These are phyloP conservation scores for Apomyelois bistriatella DNA, from an alignment of 2,888 invertebrate genomes.

Conservation along the genomic window DNA sequence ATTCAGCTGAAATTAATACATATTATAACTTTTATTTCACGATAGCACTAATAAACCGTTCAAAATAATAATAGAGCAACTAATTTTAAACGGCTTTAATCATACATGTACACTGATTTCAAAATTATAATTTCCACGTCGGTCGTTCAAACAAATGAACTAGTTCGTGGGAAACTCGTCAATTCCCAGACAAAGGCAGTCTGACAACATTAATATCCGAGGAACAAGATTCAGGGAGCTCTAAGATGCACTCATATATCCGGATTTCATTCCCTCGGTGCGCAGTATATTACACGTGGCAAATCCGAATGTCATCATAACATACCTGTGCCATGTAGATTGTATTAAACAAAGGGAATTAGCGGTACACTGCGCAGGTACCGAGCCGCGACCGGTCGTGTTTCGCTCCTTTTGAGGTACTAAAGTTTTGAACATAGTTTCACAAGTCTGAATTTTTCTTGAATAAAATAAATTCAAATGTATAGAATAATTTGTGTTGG, in stretches of 20 bases:
- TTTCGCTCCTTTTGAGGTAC: slow-evolving; percentile 32
- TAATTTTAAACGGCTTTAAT: not conserved
- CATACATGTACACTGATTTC: not conserved
- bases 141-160: slow-evolving; percentile 35
- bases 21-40: not conserved
- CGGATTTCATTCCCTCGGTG: slow-evolving; percentile 48
- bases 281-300: slow-evolving; percentile 46
- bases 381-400: slow-evolving; percentile 49
- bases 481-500: too few species aligned
- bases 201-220: slow-evolving; percentile 52
- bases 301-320: slow-evolving; percentile 59
- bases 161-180: slow-evolving; percentile 40
- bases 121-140: slow-evolving; percentile 12
- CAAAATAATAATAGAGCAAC: slow-evolving; percentile 17
- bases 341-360: slow-evolving; percentile 48
- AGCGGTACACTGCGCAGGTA: slow-evolving; percentile 45
- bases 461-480: too few species aligned
- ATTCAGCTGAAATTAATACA: not conserved
- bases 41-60: not conserved
- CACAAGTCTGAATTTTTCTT: too few species aligned
- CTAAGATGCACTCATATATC: slow-evolving; percentile 57
- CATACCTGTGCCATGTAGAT: slow-evolving; percentile 55
- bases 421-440: too few species aligned
- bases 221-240: slow-evolving; percentile 36
- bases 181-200: slow-evolving; percentile 45